These are phyloP conservation scores for Cariama cristata DNA, from an alignment of 2,113 vertebrate genomes.

Conservation along the genomic window DNA sequence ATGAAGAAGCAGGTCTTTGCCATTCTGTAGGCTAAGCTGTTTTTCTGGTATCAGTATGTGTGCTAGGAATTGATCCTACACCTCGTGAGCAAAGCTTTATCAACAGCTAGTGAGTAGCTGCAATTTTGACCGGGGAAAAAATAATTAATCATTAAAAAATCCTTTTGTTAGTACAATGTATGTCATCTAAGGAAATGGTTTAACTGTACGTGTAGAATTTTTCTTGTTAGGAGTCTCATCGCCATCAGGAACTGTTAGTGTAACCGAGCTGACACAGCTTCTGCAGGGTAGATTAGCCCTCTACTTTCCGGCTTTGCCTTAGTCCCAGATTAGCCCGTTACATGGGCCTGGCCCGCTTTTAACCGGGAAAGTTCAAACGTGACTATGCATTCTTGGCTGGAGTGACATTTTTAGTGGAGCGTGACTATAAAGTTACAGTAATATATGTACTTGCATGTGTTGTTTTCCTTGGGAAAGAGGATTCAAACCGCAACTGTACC, in stretches of 20 bases:
- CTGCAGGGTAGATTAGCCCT: neutral
- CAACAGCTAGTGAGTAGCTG: neutral
- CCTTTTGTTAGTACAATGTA: neutral
- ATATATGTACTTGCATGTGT: neutral
- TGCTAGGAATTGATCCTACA: neutral
- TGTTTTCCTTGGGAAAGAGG: neutral
- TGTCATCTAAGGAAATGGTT: neutral
- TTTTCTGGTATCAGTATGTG: neutral
- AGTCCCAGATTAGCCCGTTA: neutral
- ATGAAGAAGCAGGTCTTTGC: neutral
- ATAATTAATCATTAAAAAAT: neutral
- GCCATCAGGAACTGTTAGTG: neutral
- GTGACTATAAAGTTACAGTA: neutral
- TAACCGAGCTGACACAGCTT: neutral
- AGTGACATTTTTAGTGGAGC: neutral
- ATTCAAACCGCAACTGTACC: neutral
- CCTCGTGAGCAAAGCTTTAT: neutral
- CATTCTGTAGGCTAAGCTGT: neutral
- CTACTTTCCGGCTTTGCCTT: neutral
- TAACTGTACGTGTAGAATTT: neutral
- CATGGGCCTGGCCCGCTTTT: neutral
- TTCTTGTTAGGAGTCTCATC: neutral
- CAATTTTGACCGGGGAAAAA: neutral
- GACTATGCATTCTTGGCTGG: neutral
- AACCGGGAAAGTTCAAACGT: neutral